Evolutionary conservation across 1,140 invertebrate genomes (phyloP), one percentile per base, ranked within the genome.

Genomic region (Dysdera silvatica): DNA sequence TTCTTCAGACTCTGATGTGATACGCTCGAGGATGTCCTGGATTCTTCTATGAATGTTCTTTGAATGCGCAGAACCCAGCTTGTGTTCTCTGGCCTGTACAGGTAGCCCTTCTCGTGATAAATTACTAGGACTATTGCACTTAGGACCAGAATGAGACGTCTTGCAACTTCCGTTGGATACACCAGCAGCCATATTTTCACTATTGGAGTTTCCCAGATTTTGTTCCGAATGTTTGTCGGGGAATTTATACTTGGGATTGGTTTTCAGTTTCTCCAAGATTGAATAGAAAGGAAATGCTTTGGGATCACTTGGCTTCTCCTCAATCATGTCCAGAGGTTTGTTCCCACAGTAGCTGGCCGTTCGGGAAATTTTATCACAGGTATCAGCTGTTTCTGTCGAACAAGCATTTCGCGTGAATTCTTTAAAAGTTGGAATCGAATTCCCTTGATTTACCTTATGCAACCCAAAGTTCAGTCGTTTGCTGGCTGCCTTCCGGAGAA

Each of bases 1-100:
- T 41, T 63, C 52, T 56, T 56, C 61, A 31, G 61, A 63, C 51
- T 63, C 61, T 48, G 61, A 41, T 31, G 56, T 51, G 18, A 63
- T 63, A 24, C 61, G 35, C 48, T 63, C 61, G 55, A 63, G 49
- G 40, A 63, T 63, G 28, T 56, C 52, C 28, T 63, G 61, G 28
- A 63, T 63, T 28, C 61, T 63, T 31, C 56, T 52, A 5, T 63
- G 61, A 31, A 63, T 63, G 24, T 63, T 56, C 51, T 63, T 63
- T 63, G 26, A 20, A 48, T 4, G 18, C 14, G 16, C 54, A 52
- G n/a, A 61, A 35, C 8, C 43, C 12, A 3, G n/a, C 23, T 20
- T 48, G 23, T 32, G 33, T 14, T 32, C 12, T 48, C 6, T 35
- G 55, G 23, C 29, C 52, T n/a, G n/a, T n/a, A n/a, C 61, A 40